Evolutionary conservation across 2,888 invertebrate genomes (phyloP).

Genomic region (Hylaea fasciaria): DNA sequence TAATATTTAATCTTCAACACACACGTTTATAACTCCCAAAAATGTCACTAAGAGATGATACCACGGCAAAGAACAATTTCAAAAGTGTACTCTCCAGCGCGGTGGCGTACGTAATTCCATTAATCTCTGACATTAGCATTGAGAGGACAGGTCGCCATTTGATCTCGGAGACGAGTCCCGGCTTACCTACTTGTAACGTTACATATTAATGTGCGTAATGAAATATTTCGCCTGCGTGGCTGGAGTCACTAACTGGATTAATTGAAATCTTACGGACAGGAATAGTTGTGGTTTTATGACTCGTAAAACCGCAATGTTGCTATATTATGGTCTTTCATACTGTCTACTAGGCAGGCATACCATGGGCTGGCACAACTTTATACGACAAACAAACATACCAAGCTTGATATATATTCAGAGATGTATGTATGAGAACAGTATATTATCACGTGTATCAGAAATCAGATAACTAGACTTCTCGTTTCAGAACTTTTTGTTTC

Average conservation of each 20-base stretch:
- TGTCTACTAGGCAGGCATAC: no score
- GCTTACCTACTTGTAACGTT: conserved; percentile 62
- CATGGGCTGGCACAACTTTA: no score
- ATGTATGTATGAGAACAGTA: background rate
- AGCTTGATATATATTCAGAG: background rate
- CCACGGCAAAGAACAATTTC: conserved; percentile 56
- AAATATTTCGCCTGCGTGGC: conserved; percentile 58
- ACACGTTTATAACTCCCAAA: conserved; percentile 33
- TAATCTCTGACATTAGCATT: conserved; percentile 75
- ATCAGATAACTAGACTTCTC: no score
- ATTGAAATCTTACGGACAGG: conserved; percentile 45
- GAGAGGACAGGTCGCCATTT: conserved; percentile 71
- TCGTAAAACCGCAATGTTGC: conserved; percentile 4
- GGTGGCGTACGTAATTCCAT: conserved; percentile 69
- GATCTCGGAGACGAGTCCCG: conserved; percentile 60
- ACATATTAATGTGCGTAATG: conserved; percentile 66
- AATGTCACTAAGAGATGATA: conserved; percentile 57
- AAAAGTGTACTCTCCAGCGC: conserved; percentile 50
- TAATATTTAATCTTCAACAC: no score
- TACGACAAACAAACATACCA: no score
- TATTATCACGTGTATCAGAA: no score
- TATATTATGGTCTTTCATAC: background rate
- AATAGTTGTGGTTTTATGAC: conserved; percentile 26
- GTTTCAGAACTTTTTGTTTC: no score
- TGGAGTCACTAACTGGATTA: conserved; percentile 48